Evolutionary conservation across 2,888 invertebrate species (phyloP).

Genomic region (Acronicta alni): DNA sequence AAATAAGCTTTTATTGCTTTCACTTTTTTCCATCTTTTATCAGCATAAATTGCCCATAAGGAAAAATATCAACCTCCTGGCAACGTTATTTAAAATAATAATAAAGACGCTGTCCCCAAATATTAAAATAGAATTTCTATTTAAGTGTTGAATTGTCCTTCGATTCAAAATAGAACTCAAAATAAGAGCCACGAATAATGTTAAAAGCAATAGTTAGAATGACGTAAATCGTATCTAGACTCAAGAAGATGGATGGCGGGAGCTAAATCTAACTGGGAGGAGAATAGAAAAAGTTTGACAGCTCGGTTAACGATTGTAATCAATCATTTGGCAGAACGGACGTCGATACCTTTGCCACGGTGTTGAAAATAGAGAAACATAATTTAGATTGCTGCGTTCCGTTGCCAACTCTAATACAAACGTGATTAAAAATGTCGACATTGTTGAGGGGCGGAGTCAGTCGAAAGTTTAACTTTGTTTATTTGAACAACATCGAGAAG

Average conservation of each 20-base stretch:
- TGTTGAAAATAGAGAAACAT: constrained; percentile 44
- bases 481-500: constrained; percentile 7
- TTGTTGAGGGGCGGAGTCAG: constrained; percentile 31
- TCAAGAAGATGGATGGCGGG: constrained; percentile 48
- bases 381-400: constrained; percentile 29
- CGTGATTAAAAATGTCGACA: constrained; percentile 28
- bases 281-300: constrained; percentile 52
- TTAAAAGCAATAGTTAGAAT: constrained; percentile 46
- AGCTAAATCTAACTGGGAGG: constrained; percentile 43
- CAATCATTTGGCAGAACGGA: constrained; percentile 44
- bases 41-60: too few relatives aligned
- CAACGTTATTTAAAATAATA: constrained; percentile 23
- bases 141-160: constrained; percentile 47
- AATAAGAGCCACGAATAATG: constrained; percentile 16
- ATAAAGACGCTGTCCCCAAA: constrained; percentile 29
- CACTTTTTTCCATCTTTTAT: too few relatives aligned
- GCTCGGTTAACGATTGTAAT: constrained; percentile 49
- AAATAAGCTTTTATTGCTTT: too few relatives aligned
- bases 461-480: constrained; percentile 17
- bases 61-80: constrained; percentile 6
- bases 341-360: constrained; percentile 44
- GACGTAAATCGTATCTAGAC: constrained; percentile 46
- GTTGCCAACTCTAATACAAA: constrained; percentile 45
- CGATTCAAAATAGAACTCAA: constrained; percentile 45
- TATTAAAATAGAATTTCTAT: constrained; percentile 48